Conservation (phyloP, 2,113 vertebrate species). For the Gymnocephalus cernua region DNA sequence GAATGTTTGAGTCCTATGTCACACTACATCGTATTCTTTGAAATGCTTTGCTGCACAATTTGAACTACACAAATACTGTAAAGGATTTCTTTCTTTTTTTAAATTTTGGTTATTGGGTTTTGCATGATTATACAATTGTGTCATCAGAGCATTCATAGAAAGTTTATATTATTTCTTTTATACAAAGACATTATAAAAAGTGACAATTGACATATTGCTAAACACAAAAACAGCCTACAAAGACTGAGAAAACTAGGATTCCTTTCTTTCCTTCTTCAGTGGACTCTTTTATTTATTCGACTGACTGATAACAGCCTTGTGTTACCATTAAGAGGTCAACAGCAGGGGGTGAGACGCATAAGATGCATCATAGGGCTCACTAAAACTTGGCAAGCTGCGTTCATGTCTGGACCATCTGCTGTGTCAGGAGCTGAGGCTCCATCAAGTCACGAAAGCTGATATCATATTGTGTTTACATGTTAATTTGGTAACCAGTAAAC, state of each 20-base stretch:
- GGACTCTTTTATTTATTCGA: background rate
- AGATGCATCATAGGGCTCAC: conserved; percentile 3
- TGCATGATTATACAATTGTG: too few species aligned
- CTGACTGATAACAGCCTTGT: background rate
- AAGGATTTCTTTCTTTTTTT: too few species aligned
- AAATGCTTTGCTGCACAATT: background rate
- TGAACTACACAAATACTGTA: background rate
- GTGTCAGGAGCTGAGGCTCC: conserved; percentile 15
- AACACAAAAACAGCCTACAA: too few species aligned
- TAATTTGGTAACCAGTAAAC: background rate
- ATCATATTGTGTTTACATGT: background rate
- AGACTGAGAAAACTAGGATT: too few species aligned
- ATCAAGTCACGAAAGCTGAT: conserved; percentile 7
- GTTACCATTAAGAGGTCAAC: background rate
- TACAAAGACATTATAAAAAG: too few species aligned
- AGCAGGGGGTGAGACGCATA: background rate
- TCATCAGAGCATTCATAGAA: too few species aligned
- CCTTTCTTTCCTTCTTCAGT: background rate
- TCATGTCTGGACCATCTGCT: conserved; percentile 40
- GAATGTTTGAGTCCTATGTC: background rate
- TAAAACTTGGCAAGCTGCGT: conserved; percentile 5
- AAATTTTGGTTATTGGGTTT: too few species aligned
- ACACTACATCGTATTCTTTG: background rate
- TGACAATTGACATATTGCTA: too few species aligned
- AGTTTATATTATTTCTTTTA: too few species aligned